These are phyloP conservation scores for Acrossocheilus wenchowensis DNA, from an alignment of 2,797 vertebrate species.

Conservation along the genomic window DNA sequence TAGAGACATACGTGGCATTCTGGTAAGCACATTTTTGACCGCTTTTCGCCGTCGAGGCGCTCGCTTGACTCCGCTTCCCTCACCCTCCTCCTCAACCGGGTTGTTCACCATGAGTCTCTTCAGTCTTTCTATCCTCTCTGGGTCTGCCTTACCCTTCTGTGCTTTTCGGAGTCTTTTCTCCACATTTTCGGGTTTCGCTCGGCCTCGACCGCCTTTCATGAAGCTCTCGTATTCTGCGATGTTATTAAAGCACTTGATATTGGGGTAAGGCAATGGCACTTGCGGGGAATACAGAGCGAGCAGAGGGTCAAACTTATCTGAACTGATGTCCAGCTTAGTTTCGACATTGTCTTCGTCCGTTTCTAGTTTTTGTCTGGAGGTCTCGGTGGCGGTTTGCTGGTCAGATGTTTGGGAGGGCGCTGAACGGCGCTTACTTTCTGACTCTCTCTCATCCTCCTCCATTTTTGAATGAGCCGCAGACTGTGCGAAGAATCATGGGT, in stretches of 20 bases:
- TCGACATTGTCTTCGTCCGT: conserved; percentile 63
- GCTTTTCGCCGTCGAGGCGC: conserved; percentile 67
- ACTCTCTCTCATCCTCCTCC: conserved; percentile 78
- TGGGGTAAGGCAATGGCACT: conserved; percentile 84
- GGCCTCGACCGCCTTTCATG: conserved; percentile 79
- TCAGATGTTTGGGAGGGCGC: conserved; percentile 19
- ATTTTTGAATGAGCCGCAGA: conserved; percentile 81
- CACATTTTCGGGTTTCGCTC: conserved; percentile 81
- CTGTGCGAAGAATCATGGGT: background rate
- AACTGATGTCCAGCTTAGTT: conserved; percentile 83
- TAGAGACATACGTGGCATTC: conserved; percentile 86
- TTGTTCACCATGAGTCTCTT: conserved; percentile 83
- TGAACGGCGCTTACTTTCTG: background rate
- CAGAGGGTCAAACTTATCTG: conserved; percentile 87
- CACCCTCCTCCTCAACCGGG: conserved; percentile 65
- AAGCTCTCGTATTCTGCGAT: conserved; percentile 92
- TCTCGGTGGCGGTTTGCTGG: conserved; percentile 43
- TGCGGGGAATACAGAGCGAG: conserved; percentile 85
- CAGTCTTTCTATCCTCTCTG: conserved; percentile 83
- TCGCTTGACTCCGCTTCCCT: conserved; percentile 59
- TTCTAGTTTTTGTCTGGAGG: conserved; percentile 7
- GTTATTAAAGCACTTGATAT: conserved; percentile 91
- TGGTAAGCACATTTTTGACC: conserved; percentile 89
- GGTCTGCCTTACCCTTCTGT: conserved; percentile 78
- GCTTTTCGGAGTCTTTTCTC: conserved; percentile 74